These are phyloP conservation scores for Microtus ochrogaster DNA, from an alignment of 2,113 vertebrate genomes.

Conservation along the genomic window DNA sequence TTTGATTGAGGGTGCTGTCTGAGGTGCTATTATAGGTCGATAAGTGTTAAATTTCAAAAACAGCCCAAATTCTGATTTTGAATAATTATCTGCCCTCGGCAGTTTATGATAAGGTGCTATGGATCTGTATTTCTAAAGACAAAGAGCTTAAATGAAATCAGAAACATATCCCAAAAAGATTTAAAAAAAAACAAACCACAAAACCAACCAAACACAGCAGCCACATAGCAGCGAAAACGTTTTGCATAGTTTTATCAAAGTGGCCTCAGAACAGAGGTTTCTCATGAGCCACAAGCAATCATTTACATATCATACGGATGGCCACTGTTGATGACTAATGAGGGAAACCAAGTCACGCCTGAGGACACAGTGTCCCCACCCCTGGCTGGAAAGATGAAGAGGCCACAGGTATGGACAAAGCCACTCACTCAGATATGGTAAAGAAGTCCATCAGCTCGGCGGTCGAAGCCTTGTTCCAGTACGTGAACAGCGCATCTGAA, in stretches of 20 bases:
- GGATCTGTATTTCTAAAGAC: not conserved
- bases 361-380: not conserved
- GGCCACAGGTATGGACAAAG: conserved; percentile 37
- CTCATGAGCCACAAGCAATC: not conserved
- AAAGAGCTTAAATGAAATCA: conserved; percentile 27
- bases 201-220: not conserved
- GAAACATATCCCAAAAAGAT: not conserved
- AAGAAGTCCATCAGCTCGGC: conserved; percentile 98
- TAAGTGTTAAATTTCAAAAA: conserved; percentile 28
- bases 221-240: not conserved
- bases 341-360: not conserved
- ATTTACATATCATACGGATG: not conserved
- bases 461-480: conserved; percentile 97
- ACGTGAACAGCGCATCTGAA: conserved; percentile 96
- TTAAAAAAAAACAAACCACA: not conserved
- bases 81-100: not conserved
- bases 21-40: not conserved
- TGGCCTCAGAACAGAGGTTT: not conserved
- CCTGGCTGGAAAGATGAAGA: not conserved
- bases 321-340: not conserved
- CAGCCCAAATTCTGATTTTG: not conserved
- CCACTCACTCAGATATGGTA: conserved; percentile 96
- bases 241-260: conserved; percentile 18
- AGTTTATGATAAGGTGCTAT: not conserved
- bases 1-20: not conserved